These are phyloP conservation scores for Anodontia alba DNA, from an alignment of 2,888 invertebrate species.

Conservation along the genomic window DNA sequence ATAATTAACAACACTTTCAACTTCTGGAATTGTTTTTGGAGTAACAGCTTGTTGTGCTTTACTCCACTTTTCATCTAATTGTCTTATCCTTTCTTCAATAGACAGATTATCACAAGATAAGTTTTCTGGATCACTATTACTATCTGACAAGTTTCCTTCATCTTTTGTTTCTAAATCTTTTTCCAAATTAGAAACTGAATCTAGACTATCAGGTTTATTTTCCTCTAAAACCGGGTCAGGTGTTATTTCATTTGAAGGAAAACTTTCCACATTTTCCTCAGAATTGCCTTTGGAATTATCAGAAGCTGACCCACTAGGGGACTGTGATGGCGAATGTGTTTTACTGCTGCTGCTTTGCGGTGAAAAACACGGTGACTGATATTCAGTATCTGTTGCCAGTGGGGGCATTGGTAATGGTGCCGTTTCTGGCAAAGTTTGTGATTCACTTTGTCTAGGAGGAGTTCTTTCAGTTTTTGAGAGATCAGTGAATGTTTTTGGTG, in stretches of 20 bases:
- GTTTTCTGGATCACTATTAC: slow-evolving; percentile 63
- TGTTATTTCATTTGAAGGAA: slow-evolving; percentile 50
- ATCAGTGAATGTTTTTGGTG: slow-evolving; percentile 57
- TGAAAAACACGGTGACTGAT: slow-evolving; percentile 75
- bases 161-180: slow-evolving; percentile 51
- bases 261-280: slow-evolving; percentile 49
- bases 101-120: slow-evolving; percentile 85
- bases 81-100: slow-evolving; percentile 95
- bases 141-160: slow-evolving; percentile 70
- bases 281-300: slow-evolving; percentile 61
- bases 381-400: slow-evolving; percentile 16
- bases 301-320: slow-evolving; percentile 68
- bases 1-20: slow-evolving; percentile 52
- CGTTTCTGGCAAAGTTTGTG: slow-evolving; percentile 8
- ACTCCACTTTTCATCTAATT: slow-evolving; percentile 94
- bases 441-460: slow-evolving; percentile 16
- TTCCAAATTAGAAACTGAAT: slow-evolving; percentile 48
- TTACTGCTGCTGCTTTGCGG: slow-evolving; percentile 74
- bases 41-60: slow-evolving; percentile 58
- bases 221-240: slow-evolving; percentile 38
- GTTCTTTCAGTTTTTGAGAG: slow-evolving; percentile 41
- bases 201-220: slow-evolving; percentile 59
- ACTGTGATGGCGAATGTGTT: slow-evolving; percentile 75
- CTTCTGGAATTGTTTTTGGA: slow-evolving; percentile 58
- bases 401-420: not conserved